phyloP scores from a whole-genome alignment of 2,888 invertebrate genomes.

The Nephrotoma appendiculata region DNA sequence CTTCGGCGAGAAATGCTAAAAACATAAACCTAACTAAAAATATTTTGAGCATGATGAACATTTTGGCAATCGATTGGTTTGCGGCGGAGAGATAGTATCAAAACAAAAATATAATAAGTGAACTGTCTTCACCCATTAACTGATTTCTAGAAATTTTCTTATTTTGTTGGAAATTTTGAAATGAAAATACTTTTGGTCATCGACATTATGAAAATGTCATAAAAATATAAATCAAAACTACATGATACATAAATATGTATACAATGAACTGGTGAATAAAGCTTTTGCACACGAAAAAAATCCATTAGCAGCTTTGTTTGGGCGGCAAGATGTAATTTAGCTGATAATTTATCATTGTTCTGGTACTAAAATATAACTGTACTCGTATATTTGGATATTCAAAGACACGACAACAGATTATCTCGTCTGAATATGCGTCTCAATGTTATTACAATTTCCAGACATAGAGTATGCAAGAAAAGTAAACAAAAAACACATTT shows the following conservation, averaged over 20 bases:
- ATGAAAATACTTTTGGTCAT: not conserved
- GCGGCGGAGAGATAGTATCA: not conserved
- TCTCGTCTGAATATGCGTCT: not conserved
- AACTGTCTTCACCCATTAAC: not conserved
- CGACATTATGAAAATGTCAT: not conserved
- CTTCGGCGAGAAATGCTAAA: not conserved
- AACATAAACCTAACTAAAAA: not conserved
- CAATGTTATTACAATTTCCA: not conserved
- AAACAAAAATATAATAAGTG: not conserved
- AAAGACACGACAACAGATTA: not conserved
- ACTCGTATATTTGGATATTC: not conserved
- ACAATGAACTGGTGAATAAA: not conserved
- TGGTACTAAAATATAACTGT: not conserved
- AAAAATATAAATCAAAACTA: not conserved
- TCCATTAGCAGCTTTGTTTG: not conserved
- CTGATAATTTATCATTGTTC: not conserved
- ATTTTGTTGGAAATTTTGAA: too few species aligned
- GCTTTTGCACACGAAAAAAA: not conserved
- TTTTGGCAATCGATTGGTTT: not conserved
- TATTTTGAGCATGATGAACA: not conserved
- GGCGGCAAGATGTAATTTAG: not conserved
- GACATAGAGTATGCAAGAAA: not conserved
- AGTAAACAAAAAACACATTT: not conserved
- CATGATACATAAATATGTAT: too few species aligned
- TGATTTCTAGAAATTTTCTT: not conserved